These are phyloP conservation scores for Ceratina japonica DNA, from an alignment of 1,140 invertebrate species.

Conservation along the genomic window DNA sequence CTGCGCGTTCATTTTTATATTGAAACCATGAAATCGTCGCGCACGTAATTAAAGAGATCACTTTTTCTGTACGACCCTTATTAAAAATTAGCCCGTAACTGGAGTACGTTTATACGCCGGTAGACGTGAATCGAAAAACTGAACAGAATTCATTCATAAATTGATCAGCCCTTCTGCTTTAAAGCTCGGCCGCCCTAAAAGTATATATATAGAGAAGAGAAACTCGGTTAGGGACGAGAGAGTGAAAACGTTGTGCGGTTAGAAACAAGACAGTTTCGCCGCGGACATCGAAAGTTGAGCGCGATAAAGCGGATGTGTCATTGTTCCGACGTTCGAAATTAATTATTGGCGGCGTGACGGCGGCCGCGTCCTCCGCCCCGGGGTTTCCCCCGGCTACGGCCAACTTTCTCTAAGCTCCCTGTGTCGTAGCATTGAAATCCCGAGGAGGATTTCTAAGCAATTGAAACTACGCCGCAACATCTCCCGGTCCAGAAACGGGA, in stretches of 20 bases:
- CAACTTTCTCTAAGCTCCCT: slow-evolving; percentile 38
- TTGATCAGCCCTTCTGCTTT: neutral
- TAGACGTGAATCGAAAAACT: too few relatives aligned
- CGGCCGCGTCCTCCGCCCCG: too few relatives aligned
- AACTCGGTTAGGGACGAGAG: neutral
- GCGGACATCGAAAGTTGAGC: neutral
- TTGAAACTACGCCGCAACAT: slow-evolving; percentile 36
- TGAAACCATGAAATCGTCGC: too few relatives aligned
- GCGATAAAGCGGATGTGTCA: slow-evolving; percentile 3
- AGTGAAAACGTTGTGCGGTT: neutral
- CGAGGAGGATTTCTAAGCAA: slow-evolving; percentile 35
- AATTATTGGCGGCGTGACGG: slow-evolving; percentile 22
- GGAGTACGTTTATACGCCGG: too few relatives aligned
- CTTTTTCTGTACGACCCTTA: too few relatives aligned
- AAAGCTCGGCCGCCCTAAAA: neutral
- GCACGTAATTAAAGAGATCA: too few relatives aligned
- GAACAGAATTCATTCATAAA: neutral
- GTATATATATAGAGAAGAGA: neutral
- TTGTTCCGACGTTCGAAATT: slow-evolving; percentile 17
- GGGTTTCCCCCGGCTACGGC: neutral
- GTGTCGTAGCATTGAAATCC: slow-evolving; percentile 31
- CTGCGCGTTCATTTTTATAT: too few relatives aligned
- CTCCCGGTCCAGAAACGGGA: neutral
- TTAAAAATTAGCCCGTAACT: too few relatives aligned
- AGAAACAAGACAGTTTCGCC: neutral